Base-by-base conservation (phyloP, 2,113 vertebrate species). In the Stigmatopora nigra region DNA sequence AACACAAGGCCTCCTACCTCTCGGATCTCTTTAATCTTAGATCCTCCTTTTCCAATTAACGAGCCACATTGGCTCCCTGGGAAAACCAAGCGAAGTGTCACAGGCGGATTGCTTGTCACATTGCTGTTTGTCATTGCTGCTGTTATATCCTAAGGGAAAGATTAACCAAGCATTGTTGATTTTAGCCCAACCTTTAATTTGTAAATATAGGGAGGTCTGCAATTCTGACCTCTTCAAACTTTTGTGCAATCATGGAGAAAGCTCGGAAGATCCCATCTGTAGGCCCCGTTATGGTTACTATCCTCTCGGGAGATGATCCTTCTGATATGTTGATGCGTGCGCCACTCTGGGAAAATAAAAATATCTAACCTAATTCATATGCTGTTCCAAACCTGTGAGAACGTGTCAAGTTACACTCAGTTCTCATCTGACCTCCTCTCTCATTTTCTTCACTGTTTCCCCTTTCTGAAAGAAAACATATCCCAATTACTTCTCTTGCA, bases 391-490 rank as follows among this genome's bases (percentile, higher is more conserved):
- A 45, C 59, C 19, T 45, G 17, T 14, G 20, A 46, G 19, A 61
- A 44, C n/a, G 44, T 44, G 38, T n/a, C 19, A 20, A 45, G 58
- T 61, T n/a, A 20, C 38, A 61, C 17, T 55, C 53, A n/a, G 72
- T 70, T 63, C 41, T 63, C 77, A 17, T 25, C 91, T 93, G 89
- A 95, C 94, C 89, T 96, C 94, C 76, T 95, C 94, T 78, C 94
- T 92, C 93, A 96, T 96, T 87, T 95, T 96, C 91, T 96, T 96
- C 25, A 96, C 94, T 2, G 94, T 95, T 79, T 96, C 94, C 69
- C 94, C 94, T 92, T 95, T 96, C 94, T 96, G 82, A 83, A 88
- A 60, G 73, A 31, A 80, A 75, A 64, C 19, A 71, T 59, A 4
- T 2, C 13, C 6, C 3, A 3, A 38, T 59, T 59, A 19, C 57